phyloP scores from a whole-genome alignment of 2,888 invertebrate genomes.

The Heliconius cydno region DNA sequence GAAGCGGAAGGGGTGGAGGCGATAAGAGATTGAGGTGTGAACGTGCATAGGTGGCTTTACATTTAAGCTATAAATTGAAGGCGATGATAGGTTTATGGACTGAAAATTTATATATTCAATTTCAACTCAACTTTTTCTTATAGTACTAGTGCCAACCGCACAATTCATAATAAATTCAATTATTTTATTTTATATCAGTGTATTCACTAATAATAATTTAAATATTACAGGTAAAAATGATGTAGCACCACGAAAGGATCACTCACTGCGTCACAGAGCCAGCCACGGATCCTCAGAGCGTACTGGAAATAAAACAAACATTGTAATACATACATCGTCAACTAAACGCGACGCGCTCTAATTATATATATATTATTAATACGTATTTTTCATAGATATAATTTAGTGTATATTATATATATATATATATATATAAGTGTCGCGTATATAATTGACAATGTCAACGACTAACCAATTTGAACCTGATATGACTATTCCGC shows the following conservation, averaged over 20 bases:
- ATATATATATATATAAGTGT: no score
- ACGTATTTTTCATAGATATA: neutral
- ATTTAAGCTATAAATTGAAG: no score
- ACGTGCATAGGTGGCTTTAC: no score
- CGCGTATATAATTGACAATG: neutral
- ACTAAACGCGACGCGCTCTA: constrained; percentile 1
- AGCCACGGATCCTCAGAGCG: neutral
- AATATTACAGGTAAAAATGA: constrained; percentile 46
- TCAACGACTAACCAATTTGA: constrained; percentile 4
- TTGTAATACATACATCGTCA: neutral
- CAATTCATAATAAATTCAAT: neutral
- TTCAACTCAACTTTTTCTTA: neutral
- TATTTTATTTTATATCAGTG: neutral
- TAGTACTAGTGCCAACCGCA: neutral
- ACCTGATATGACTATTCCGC: neutral
- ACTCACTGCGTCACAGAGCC: neutral
- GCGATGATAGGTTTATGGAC: no score
- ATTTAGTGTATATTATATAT: neutral
- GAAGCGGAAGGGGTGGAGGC: no score
- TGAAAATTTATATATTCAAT: no score
- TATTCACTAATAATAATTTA: neutral
- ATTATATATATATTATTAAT: neutral
- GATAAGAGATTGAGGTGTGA: no score
- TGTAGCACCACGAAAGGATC: neutral
- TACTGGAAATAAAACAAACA: constrained; percentile 7